phyloP scores from a whole-genome alignment of 2,113 vertebrate species.

The Canis aureus region DNA sequence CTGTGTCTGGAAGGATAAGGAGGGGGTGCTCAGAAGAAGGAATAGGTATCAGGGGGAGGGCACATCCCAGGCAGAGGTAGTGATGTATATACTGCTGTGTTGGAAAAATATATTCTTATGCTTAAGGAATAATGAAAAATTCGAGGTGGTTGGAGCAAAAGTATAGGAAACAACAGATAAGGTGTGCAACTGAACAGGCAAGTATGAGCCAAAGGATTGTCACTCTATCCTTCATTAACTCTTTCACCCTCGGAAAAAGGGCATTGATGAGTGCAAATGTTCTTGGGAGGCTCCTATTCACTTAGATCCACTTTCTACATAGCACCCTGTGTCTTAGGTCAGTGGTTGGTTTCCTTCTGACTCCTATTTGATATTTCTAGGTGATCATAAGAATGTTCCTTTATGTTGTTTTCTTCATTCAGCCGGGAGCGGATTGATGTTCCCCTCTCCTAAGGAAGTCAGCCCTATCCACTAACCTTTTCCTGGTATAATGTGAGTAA shows the following conservation, averaged over 20 bases:
- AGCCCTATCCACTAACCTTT: background rate
- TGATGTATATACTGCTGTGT: background rate
- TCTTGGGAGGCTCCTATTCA: background rate
- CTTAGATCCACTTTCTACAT: background rate
- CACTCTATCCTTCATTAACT: background rate
- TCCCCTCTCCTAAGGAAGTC: background rate
- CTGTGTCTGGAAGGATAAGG: background rate
- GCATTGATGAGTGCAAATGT: background rate
- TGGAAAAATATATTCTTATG: background rate
- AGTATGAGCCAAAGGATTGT: background rate
- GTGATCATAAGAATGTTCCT: background rate
- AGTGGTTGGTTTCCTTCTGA: background rate
- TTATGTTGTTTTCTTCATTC: background rate
- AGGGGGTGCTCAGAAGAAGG: background rate
- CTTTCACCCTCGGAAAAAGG: background rate
- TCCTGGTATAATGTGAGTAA: background rate
- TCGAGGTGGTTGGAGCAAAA: background rate
- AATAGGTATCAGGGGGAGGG: background rate
- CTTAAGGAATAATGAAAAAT: background rate
- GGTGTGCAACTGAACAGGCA: background rate
- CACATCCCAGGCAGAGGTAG: background rate
- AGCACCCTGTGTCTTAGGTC: fast-evolving
- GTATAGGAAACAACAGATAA: background rate
- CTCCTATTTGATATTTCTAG: background rate
- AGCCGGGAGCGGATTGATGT: background rate